Percentiles rank a stretch among this genome's conserved stretches.
Conservation (phyloP, 2,113 vertebrate genomes). For the Seriola quinqueradiata region DNA sequence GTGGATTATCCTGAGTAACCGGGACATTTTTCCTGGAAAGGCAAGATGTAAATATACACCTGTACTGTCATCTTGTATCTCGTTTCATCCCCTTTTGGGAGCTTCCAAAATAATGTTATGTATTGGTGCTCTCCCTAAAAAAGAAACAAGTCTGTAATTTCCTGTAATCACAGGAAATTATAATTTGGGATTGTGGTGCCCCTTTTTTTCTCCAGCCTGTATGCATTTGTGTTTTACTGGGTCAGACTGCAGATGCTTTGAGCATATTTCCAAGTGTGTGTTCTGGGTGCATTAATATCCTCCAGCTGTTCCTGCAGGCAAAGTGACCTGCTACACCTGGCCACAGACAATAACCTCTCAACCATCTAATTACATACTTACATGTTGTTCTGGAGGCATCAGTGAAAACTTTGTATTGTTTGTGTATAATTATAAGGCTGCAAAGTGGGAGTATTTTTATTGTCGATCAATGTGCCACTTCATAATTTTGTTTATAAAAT, state of each 20-base stretch:
- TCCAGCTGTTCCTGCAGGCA: slow-evolving; percentile 52
- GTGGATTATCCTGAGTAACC: background rate
- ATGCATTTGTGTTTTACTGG: slow-evolving; percentile 31
- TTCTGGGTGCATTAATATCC: slow-evolving; percentile 51
- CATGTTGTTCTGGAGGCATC: background rate
- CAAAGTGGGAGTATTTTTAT: background rate
- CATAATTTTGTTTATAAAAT: background rate
- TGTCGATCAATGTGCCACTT: background rate
- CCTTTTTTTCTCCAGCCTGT: background rate
- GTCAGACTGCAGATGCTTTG: slow-evolving; percentile 38
- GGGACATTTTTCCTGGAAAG: background rate
- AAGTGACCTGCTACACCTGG: slow-evolving; percentile 44
- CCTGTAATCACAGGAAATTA: background rate
- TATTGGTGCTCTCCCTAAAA: background rate
- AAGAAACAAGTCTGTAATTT: background rate
- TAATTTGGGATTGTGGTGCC: background rate
- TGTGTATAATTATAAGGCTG: background rate
- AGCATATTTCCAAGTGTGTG: slow-evolving; percentile 43
- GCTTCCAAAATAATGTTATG: background rate
- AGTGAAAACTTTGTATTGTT: background rate
- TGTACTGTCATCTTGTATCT: background rate
- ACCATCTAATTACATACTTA: slow-evolving; percentile 17
- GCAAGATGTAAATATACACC: background rate
- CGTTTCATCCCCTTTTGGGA: background rate
- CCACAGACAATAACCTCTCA: slow-evolving; percentile 16